Evolutionary conservation across 2,113 vertebrate species (phyloP), one percentile per base, ranked within the genome.

Genomic region (Smithornis capensis): DNA sequence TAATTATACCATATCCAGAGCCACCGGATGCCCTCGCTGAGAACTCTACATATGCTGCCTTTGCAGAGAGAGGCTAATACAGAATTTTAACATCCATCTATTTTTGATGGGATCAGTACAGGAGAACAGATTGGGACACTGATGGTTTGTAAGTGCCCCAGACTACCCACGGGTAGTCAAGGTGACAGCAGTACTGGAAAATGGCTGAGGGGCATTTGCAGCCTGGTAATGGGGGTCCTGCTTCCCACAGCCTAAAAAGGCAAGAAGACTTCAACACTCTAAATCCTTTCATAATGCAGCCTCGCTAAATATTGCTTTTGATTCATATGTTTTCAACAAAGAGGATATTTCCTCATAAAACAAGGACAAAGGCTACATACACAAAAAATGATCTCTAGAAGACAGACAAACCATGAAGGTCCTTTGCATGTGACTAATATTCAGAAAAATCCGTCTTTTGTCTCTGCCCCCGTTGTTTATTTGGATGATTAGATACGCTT

Each of bases 401-500:
- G 74, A 16, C 21, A 91, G 69, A 44, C 33, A 89, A 91, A 73
- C 14, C 45, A 57, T 19, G 29, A 91, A 86, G 56, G 71, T 71
- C 84, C 84, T 97, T 94, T 95, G 73, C 83, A 86, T 6, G 4
- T 74, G 29, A 86, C 15, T 88, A 63, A 77, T 57, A 63, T 68
- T 91, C 38, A 55, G 90, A 47, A 87, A 96, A 94, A 96, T 83
- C 64, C 49, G 89, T 27, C 87, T 74, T 97, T 96, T 93, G 78
- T 85, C n/a, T 83, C 83, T 89, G 71, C 15, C 9, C n/a, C 70
- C 4, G 7, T 60, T 25, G 31, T 94, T 96, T 96, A 97, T 87
- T 97, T 68, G 40, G 83, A 87, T 40, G 16, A 96, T 96, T 96
- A 97, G 90, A 91, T 92, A 92, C 50, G 83, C 96, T 97, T 97